Evolutionary conservation across 2,888 invertebrate species (phyloP).

Genomic region (Pyrrhia umbra): DNA sequence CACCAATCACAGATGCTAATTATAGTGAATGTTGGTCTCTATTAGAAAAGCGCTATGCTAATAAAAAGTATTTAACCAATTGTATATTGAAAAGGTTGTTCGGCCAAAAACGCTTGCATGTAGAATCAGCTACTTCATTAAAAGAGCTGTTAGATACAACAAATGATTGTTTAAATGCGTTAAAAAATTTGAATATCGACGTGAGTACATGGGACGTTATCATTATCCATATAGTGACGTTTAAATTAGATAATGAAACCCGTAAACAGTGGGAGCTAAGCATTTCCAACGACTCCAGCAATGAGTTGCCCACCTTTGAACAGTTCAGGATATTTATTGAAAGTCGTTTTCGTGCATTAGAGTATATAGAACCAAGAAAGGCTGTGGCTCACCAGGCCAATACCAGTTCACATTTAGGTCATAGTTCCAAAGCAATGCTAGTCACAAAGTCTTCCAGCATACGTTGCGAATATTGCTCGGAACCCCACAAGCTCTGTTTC

Average conservation of each 20-base stretch:
- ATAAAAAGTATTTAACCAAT: conserved; percentile 54
- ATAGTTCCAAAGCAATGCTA: conserved; percentile 13
- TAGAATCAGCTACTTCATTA: conserved; percentile 20
- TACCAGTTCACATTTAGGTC: conserved; percentile 5
- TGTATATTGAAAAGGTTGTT: conserved; percentile 50
- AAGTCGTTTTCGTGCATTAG: conserved; percentile 51
- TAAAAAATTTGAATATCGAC: too few species aligned
- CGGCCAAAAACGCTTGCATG: conserved; percentile 5
- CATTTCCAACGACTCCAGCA: too few species aligned
- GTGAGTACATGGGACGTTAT: too few species aligned
- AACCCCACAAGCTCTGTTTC: conserved; percentile 46
- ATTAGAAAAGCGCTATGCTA: conserved; percentile 51
- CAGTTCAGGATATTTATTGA: conserved; percentile 23
- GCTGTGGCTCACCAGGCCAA: conserved; percentile 10
- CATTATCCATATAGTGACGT: too few species aligned
- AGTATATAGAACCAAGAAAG: conserved; percentile 43
- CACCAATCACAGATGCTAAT: conserved; percentile 52
- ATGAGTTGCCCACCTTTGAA: too few species aligned
- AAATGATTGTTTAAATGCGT: conserved; percentile 49
- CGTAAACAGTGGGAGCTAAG: too few species aligned
- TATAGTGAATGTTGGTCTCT: conserved; percentile 53
- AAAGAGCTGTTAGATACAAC: conserved; percentile 43
- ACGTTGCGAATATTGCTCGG: conserved; percentile 53
- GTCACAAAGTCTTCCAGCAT: conserved; percentile 6
- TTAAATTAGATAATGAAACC: too few species aligned